Base-by-base conservation (phyloP, 2,113 vertebrate genomes). In the Morone chrysops region DNA sequence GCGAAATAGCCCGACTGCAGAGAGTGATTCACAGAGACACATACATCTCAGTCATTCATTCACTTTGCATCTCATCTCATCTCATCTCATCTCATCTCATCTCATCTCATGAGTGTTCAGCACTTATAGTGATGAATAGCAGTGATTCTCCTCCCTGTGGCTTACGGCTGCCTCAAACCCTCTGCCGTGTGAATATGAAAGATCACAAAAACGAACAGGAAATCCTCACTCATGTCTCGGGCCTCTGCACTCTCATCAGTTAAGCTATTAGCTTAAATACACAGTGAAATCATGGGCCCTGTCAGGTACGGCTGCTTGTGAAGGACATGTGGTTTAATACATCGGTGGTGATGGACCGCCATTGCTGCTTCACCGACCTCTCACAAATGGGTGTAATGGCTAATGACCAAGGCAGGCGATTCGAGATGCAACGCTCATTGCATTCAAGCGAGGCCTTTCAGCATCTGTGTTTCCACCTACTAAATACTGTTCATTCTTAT, bases 331-430 rank as follows among this genome's bases (percentile, higher is more conserved):
- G 31, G 25, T 56, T 17, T 69, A 36, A 82, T 81, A 60, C 36
- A 22, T 65, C 65, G 9, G 48, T 56, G 8, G 11, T 79, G 66
- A 90, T 68, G 81, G 73, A n/a, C 54, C 2, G 31, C 11, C 20
- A 73, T 85, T 31, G 75, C 61, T 59, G 82, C 83, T 71, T 80
- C 84, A 85, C 85, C 45, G 72, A 81, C 88, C 86, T 90, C 75
- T 81, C 60, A 31, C 62, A 91, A 87, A 85, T 68, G 67, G 81
- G 74, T 78, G 57, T 84, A 84, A 86, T 82, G 80, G 78, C 70
- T 86, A 86, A 91, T 89, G 77, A 88, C 87, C 22, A 78, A 84
- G 83, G 82, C 79, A 50, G 75, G 56, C 5, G 40, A 70, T 50
- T 79, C 20, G 0, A 69, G 63, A 76, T 69, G 53, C 65, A 83